These are phyloP conservation scores for Polia nebulosa DNA, from an alignment of 2,888 invertebrate species.

Conservation along the genomic window DNA sequence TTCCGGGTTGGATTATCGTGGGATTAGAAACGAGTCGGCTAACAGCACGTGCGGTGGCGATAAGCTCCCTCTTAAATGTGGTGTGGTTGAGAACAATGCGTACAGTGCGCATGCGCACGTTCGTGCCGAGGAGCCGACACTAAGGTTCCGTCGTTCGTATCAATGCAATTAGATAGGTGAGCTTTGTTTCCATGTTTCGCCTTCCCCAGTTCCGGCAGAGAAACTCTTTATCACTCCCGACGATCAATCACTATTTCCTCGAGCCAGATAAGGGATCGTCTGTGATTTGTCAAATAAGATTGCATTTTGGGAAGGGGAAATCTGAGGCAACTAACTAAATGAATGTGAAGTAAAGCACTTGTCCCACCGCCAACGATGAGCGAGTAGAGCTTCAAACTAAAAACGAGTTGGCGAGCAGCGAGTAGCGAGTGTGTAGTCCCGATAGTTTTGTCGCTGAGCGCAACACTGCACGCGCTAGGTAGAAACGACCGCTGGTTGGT, in stretches of 20 bases:
- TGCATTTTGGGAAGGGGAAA: conserved; percentile 71
- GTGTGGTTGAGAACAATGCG: conserved; percentile 76
- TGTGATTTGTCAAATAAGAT: conserved; percentile 74
- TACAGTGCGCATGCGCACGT: conserved; percentile 70
- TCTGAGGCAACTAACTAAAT: conserved; percentile 65
- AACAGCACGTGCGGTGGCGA: conserved; percentile 80
- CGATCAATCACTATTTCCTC: conserved; percentile 78
- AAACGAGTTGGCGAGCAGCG: no score
- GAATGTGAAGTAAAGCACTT: conserved; percentile 69
- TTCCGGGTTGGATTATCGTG: conserved; percentile 87
- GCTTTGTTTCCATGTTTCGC: conserved; percentile 79
- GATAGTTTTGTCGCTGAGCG: no score
- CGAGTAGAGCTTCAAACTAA: no score
- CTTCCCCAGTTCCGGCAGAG: conserved; percentile 74
- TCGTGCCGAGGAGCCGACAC: conserved; percentile 68
- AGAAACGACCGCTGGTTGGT: no score
- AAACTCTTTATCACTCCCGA: conserved; percentile 75
- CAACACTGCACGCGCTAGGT: no score
- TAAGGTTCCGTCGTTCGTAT: conserved; percentile 72
- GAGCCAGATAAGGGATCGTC: conserved; percentile 69
- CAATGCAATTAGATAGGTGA: conserved; percentile 81
- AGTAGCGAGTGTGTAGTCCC: no score
- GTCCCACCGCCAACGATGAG: no score
- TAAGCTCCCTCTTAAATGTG: conserved; percentile 74
- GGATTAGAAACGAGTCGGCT: conserved; percentile 79